Evolutionary conservation across 1,140 invertebrate genomes (phyloP).

Genomic region (Olivierus martensii): DNA sequence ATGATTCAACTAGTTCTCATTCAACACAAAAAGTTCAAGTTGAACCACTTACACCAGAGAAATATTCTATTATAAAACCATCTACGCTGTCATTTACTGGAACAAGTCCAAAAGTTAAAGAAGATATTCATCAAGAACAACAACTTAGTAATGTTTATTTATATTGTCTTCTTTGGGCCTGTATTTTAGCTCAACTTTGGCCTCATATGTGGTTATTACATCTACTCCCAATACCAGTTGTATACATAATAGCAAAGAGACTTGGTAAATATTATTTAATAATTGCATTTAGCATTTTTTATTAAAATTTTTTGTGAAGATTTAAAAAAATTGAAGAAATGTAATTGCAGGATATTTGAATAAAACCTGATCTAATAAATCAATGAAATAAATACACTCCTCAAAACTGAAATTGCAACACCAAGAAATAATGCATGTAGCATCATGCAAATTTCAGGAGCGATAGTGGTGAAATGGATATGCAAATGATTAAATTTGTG

Average conservation of each 20-base stretch:
- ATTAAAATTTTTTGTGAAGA: no score
- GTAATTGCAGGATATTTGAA: no score
- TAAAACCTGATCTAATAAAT: no score
- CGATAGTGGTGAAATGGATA: no score
- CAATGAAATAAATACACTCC: no score
- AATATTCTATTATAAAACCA: not conserved
- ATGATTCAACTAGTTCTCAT: not conserved
- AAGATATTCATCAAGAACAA: slow-evolving; percentile 15
- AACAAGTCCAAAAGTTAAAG: not conserved
- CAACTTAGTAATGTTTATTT: slow-evolving; percentile 44
- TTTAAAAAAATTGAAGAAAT: no score
- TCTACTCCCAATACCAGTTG: slow-evolving; percentile 46
- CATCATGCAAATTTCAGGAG: no score
- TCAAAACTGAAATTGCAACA: no score
- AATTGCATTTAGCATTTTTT: no score
- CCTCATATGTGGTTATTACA: slow-evolving; percentile 52
- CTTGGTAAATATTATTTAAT: slow-evolving; percentile 5
- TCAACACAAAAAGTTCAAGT: slow-evolving; percentile 14
- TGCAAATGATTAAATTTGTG: no score
- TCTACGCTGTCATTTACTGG: not conserved
- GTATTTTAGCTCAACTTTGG: slow-evolving; percentile 52
- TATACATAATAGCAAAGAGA: slow-evolving; percentile 35
- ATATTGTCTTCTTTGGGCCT: slow-evolving; percentile 48
- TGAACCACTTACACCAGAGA: slow-evolving; percentile 12
- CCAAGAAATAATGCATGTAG: no score